Conservation (phyloP, 2,797 vertebrate species). For the Gymnodraco acuticeps region DNA sequence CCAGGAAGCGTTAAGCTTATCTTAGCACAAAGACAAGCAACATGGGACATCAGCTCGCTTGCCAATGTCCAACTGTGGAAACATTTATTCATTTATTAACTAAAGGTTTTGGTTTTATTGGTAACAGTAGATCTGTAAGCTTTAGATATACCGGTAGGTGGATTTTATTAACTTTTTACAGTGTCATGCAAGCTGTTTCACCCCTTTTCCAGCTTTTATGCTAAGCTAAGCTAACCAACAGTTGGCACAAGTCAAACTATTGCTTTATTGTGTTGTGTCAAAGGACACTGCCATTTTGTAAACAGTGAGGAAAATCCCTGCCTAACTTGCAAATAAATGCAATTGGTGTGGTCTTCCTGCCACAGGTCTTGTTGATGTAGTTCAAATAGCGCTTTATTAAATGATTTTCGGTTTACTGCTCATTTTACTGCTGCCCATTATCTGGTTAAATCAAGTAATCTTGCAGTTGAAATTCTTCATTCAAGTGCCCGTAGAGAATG, state of each 20-base stretch:
- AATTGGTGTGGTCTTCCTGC: neutral
- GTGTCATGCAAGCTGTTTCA: neutral
- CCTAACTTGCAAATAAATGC: neutral
- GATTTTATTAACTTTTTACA: neutral
- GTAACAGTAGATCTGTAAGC: neutral
- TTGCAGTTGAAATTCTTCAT: constrained; percentile 20
- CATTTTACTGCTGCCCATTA: constrained; percentile 4
- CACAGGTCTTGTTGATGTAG: neutral
- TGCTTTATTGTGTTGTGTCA: neutral
- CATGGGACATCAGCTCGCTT: neutral
- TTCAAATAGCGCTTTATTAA: neutral
- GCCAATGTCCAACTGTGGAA: neutral
- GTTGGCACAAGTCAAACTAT: neutral
- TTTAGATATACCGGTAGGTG: neutral
- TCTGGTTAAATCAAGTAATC: neutral
- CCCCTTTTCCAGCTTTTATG: neutral
- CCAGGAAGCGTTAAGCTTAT: neutral
- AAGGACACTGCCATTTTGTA: too few species aligned
- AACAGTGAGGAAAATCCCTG: neutral
- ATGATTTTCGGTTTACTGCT: constrained; percentile 19
- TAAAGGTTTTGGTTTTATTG: neutral
- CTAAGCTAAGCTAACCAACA: neutral
- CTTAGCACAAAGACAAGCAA: neutral
- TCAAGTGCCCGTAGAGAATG: constrained; percentile 8
- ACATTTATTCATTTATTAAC: neutral